Evolutionary conservation across 2,888 invertebrate species (phyloP), one percentile per base, ranked within the genome.

Genomic region (Coenonympha arcania): DNA sequence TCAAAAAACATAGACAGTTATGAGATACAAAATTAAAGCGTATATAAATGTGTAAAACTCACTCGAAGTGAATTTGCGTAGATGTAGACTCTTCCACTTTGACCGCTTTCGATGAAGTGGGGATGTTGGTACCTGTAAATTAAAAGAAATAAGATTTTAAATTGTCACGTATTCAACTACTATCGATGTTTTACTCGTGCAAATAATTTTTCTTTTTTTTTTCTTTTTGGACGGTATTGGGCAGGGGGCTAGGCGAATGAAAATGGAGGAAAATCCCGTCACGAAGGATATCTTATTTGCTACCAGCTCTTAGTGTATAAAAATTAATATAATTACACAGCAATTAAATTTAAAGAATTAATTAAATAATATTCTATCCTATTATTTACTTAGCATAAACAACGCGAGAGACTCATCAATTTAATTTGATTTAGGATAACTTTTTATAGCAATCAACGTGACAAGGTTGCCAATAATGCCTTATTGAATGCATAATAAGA

Each of bases 31-130:
- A n/a, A n/a, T n/a, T n/a, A 30, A 30, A 9, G 11, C 2, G 11
- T 9, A 1, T 5, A 30, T 5, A 24, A 18, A 31, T 24, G 3
- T 20, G 20, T 20, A 2, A 33, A 13, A 73, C 78, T 77, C 30
- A 79, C 80, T 73, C 68, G 39, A 69, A 69, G 16, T 70, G 55
- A 11, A 71, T 52, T 39, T 69, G 67, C 4, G 71, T 61, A 1
- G 73, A 59, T 11, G 64, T 63, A 0, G 66, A 48, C 13, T 66
- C 69, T 11, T 58, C 54, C 13, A 61, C 62, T 50, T 61, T 60
- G 13, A 51, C 42, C 3, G 65, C 56, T 57, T 69, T 72, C 16
- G 73, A 67, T 11, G 77, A 65, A n/a, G 70, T 64, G 2, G 73
- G 62, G 20, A 58, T 57, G 20, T 58, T 61, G 15, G 61, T 57